These are phyloP conservation scores for Salvelinus namaycush DNA, from an alignment of 2,113 vertebrate genomes.

Conservation along the genomic window DNA sequence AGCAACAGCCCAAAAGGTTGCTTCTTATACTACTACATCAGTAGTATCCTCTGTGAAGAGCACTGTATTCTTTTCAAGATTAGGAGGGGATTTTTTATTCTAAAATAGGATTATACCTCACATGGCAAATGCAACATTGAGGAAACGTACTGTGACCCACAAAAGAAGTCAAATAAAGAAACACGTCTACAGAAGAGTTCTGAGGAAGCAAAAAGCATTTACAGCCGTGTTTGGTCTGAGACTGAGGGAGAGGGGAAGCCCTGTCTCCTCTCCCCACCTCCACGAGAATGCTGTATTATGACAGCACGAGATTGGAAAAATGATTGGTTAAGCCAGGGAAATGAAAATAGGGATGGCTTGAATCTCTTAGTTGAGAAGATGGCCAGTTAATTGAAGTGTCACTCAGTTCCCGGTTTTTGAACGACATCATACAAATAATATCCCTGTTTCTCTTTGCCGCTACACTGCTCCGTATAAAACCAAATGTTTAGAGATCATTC, in stretches of 20 bases:
- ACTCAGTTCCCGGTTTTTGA: conserved; percentile 59
- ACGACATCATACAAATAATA: conserved; percentile 68
- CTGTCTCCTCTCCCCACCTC: conserved; percentile 1
- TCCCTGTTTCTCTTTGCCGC: conserved; percentile 41
- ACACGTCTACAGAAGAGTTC: neutral
- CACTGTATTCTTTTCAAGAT: no score
- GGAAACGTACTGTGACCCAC: no score
- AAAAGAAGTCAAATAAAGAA: neutral
- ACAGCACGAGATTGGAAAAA: conserved; percentile 70
- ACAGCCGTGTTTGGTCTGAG: conserved; percentile 5
- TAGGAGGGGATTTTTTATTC: no score
- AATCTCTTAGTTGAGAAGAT: conserved; percentile 63
- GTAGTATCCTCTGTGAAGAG: no score
- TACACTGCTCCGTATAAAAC: conserved; percentile 63
- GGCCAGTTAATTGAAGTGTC: conserved; percentile 73
- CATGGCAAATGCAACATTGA: no score
- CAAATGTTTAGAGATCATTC: conserved; percentile 60
- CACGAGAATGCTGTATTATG: conserved; percentile 31
- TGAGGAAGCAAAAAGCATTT: neutral
- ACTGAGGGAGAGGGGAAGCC: conserved; percentile 8
- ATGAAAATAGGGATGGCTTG: conserved; percentile 46
- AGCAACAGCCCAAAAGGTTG: no score
- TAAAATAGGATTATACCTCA: no score
- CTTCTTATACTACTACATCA: no score
- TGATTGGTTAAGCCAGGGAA: conserved; percentile 69